These are phyloP conservation scores for Bathynomus jamesi DNA, from an alignment of 1,140 invertebrate species.

Conservation along the genomic window DNA sequence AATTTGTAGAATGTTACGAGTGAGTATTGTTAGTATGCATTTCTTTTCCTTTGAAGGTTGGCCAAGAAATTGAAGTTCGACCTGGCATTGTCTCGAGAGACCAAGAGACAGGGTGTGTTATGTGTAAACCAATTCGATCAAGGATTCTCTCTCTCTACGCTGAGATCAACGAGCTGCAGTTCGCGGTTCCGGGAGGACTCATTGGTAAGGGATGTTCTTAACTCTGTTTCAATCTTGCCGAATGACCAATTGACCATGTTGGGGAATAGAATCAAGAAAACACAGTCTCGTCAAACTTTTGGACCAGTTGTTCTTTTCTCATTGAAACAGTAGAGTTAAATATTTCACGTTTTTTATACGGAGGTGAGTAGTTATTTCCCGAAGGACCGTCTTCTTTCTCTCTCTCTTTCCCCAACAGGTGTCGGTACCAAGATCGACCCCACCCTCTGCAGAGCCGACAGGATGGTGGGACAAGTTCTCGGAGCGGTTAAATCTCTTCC, in stretches of 20 bases:
- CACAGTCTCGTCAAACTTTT: no score
- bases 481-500: slow-evolving; percentile 95
- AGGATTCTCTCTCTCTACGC: slow-evolving; percentile 96
- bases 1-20: slow-evolving; percentile 4
- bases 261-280: no score
- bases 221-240: no score
- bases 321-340: no score
- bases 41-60: slow-evolving; percentile 55
- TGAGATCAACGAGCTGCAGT: slow-evolving; percentile 97
- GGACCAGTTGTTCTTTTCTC: no score
- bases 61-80: slow-evolving; percentile 83
- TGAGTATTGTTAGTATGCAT: slow-evolving; percentile 3
- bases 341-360: no score
- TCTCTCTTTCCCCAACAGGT: no score
- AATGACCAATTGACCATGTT: no score
- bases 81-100: slow-evolving; percentile 94
- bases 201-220: slow-evolving; percentile 73
- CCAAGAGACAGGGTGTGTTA: slow-evolving; percentile 78
- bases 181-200: slow-evolving; percentile 95
- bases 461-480: slow-evolving; percentile 94
- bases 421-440: slow-evolving; percentile 99
- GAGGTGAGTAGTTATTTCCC: no score
- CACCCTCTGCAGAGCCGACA: slow-evolving; percentile 92
- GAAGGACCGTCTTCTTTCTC: no score
- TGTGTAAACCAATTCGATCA: slow-evolving; percentile 93